Conservation (phyloP, 1,140 invertebrate genomes). For the Danaus plexippus region DNA sequence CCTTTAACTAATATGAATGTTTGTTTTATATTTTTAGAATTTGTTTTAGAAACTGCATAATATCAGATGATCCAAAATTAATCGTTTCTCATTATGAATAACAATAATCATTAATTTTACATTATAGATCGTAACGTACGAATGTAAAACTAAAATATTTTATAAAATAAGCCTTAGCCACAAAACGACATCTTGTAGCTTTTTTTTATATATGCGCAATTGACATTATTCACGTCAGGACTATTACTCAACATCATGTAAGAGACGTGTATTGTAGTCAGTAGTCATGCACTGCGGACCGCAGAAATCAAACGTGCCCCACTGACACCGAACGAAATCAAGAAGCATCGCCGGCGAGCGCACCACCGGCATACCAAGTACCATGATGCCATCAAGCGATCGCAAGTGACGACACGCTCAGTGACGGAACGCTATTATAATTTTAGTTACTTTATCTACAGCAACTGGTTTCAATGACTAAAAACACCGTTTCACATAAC, state of each 20-base stretch:
- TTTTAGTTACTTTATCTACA: conserved; percentile 6
- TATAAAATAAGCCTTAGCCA: too few species aligned
- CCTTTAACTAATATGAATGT: too few species aligned
- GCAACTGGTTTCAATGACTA: conserved; percentile 14
- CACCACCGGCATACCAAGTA: conserved; percentile 19
- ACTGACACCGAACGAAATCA: conserved; percentile 58
- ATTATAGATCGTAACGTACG: too few species aligned
- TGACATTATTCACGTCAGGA: conserved; percentile 16
- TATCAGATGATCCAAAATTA: too few species aligned
- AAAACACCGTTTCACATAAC: conserved; percentile 46
- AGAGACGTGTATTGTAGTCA: conserved; percentile 21
- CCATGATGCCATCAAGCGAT: neutral
- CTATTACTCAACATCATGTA: conserved; percentile 45
- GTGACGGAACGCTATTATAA: conserved; percentile 3
- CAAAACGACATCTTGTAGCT: too few species aligned
- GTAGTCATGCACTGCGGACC: conserved; percentile 26
- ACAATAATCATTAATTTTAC: too few species aligned
- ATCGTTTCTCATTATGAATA: too few species aligned
- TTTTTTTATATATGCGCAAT: neutral
- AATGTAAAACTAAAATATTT: too few species aligned
- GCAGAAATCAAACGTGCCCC: conserved; percentile 44
- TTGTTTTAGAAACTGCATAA: too few species aligned
- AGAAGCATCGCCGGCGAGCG: conserved; percentile 24
- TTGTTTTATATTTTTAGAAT: too few species aligned
- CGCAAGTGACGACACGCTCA: neutral